These are phyloP conservation scores for Phainopepla nitens DNA, from an alignment of 2,113 vertebrate genomes.

Conservation along the genomic window DNA sequence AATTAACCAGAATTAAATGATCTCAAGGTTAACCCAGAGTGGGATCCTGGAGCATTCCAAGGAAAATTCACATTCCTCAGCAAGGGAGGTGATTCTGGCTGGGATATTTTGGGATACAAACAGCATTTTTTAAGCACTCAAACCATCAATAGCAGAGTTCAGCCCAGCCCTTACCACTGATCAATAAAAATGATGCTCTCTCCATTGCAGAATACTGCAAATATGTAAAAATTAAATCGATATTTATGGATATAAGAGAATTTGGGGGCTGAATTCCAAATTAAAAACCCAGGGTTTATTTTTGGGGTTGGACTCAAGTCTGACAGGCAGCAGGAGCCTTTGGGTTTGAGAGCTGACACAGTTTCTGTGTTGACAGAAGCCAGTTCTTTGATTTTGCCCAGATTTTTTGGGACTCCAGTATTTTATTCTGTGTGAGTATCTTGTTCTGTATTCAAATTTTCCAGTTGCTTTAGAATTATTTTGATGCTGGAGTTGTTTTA, in stretches of 20 bases:
- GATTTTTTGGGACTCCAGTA: not conserved
- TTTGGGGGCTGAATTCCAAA: not conserved
- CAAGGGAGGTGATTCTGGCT: not conserved
- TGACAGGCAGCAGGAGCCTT: not conserved
- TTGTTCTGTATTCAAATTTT: not conserved
- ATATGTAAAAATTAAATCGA: rapidly evolving
- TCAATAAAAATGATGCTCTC: not conserved
- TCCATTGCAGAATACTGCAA: not conserved
- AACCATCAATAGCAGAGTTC: not conserved
- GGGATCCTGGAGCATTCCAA: not conserved
- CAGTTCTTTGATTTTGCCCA: not conserved
- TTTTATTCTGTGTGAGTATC: not conserved
- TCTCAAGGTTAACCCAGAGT: not conserved
- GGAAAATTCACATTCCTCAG: not conserved
- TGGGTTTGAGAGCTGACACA: not conserved
- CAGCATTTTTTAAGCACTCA: rapidly evolving
- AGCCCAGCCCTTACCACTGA: not conserved
- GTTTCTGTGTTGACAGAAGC: not conserved
- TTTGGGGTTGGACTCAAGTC: not conserved
- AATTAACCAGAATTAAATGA: not conserved
- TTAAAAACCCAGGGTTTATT: not conserved
- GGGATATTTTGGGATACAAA: not conserved
- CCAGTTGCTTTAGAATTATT: not conserved
- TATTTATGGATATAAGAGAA: not conserved
- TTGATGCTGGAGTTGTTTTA: not conserved